A percentile compares a stretch with the other conserved stretches of the same genome.
Evolutionary conservation across 2,888 invertebrate genomes (phyloP).

Genomic region (Matsumyia berberina): DNA sequence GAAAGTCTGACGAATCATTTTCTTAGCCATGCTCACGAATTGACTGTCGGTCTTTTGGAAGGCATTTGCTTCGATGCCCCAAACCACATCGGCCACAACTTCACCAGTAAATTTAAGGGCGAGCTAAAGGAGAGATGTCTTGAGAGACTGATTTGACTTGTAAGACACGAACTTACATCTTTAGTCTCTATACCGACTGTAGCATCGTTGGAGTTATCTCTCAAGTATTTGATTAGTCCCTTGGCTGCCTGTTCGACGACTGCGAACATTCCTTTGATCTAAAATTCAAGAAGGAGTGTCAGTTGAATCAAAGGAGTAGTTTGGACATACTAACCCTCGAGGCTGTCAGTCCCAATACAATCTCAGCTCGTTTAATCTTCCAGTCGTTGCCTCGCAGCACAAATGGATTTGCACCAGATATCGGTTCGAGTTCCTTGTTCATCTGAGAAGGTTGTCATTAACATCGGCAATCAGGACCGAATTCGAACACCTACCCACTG

Average conservation of each 20-base stretch:
- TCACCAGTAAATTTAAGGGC: conserved; percentile 79
- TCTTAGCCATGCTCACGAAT: conserved; percentile 72
- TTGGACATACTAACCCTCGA: conserved; percentile 30
- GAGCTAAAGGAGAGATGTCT: conserved; percentile 76
- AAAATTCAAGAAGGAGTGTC: background rate
- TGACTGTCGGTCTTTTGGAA: conserved; percentile 62
- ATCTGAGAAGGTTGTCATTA: conserved; percentile 30
- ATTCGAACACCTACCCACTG: conserved; percentile 61
- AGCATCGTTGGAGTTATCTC: conserved; percentile 17
- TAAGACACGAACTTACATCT: conserved; percentile 77
- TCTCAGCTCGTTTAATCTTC: conserved; percentile 78
- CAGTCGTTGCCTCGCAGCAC: conserved; percentile 78
- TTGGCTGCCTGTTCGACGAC: conserved; percentile 55
- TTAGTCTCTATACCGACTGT: conserved; percentile 78
- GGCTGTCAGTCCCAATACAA: conserved; percentile 76
- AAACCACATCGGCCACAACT: conserved; percentile 80
- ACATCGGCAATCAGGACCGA: background rate
- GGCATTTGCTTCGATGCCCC: conserved; percentile 81
- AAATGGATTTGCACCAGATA: conserved; percentile 79
- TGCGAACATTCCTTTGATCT: conserved; percentile 76
- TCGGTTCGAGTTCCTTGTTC: conserved; percentile 76
- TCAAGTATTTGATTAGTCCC: conserved; percentile 46
- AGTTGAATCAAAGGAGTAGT: no score
- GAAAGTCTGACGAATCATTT: conserved; percentile 68
- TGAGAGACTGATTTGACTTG: no score